Percentiles rank a stretch among this genome's conserved stretches.
Conservation (phyloP, 2,888 invertebrate species). For the Acholoe squamosa region DNA sequence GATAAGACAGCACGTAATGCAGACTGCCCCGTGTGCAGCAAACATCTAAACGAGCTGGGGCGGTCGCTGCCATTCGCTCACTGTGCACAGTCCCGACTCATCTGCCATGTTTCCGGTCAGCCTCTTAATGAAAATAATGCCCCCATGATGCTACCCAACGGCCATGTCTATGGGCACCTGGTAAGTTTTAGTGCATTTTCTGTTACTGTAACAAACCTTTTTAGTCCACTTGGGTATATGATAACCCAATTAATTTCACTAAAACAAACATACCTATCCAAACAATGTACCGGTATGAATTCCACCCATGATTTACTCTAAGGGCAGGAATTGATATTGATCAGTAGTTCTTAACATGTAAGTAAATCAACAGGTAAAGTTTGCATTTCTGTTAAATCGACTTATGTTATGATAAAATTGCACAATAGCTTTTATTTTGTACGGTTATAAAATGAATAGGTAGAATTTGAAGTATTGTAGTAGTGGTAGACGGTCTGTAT, state of each 20-base stretch:
- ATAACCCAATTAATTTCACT: too few relatives aligned
- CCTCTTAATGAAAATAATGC: conserved; percentile 98
- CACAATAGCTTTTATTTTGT: neutral
- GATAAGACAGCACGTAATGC: conserved; percentile 85
- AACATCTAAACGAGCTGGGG: conserved; percentile 93
- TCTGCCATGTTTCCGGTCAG: conserved; percentile 94
- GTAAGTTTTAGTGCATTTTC: conserved; percentile 75
- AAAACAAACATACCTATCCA: too few relatives aligned
- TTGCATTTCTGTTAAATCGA: too few relatives aligned
- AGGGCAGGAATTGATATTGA: too few relatives aligned
- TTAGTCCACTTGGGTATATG: too few relatives aligned
- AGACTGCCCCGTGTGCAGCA: conserved; percentile 96
- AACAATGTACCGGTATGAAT: too few relatives aligned
- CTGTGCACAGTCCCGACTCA: conserved; percentile 96
- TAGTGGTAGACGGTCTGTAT: too few relatives aligned
- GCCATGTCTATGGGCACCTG: conserved; percentile 90
- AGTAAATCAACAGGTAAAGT: too few relatives aligned
- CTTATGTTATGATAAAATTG: neutral
- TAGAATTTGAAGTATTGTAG: too few relatives aligned
- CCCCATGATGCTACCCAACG: conserved; percentile 99
- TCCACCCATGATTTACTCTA: too few relatives aligned
- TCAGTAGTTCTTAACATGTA: too few relatives aligned
- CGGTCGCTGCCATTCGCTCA: conserved; percentile 93
- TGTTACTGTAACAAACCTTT: too few relatives aligned
- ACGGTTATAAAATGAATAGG: neutral